phyloP scores from a whole-genome alignment of 2,113 vertebrate genomes.

The Cephalopterus ornatus region DNA sequence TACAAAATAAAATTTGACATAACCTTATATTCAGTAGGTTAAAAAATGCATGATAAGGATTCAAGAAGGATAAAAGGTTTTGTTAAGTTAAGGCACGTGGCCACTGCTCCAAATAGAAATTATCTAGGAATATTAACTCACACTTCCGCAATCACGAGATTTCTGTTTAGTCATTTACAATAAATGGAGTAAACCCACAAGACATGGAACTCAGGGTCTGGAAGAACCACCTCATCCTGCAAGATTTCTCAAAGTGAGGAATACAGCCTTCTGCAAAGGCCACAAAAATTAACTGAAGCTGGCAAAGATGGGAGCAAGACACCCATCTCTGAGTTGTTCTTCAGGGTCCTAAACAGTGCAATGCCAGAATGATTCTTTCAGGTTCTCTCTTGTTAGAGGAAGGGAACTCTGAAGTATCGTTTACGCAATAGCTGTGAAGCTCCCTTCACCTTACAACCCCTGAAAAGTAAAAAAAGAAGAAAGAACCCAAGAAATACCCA shows the following conservation, averaged over 20 bases:
- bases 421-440: background rate
- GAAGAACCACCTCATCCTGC: background rate
- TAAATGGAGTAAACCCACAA: background rate
- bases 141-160: background rate
- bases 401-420: background rate
- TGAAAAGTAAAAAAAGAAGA: background rate
- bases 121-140: background rate
- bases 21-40: background rate
- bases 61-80: background rate
- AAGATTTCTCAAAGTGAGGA: background rate
- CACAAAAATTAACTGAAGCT: background rate
- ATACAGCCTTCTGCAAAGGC: accelerated
- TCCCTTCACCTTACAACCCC: background rate
- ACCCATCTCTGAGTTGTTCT: background rate
- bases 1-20: background rate
- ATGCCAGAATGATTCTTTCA: background rate
- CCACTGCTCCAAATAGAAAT: background rate
- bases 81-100: background rate
- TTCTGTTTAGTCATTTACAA: background rate
- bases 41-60: background rate
- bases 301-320: background rate
- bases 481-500: background rate
- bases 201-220: background rate
- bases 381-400: background rate
- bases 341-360: background rate